A percentile compares a stretch with the other conserved stretches of the same genome.
These are phyloP conservation scores for Girardinus metallicus DNA, from an alignment of 2,797 vertebrate species.

Conservation along the genomic window DNA sequence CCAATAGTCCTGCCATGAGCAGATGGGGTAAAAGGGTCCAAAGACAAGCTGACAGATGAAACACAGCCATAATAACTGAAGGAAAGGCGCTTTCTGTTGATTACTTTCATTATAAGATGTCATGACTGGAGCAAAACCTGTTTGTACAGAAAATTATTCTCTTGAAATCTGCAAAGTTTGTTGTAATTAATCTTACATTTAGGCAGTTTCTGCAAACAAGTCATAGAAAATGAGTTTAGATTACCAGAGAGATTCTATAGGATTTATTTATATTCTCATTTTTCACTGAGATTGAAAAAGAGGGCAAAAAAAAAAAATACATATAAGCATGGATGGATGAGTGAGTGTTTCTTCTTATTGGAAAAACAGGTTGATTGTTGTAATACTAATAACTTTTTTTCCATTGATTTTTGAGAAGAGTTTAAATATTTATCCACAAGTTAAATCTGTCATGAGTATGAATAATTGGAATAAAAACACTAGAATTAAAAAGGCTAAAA, in stretches of 20 bases:
- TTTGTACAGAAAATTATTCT: background rate
- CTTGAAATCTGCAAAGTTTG: background rate
- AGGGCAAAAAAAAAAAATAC: background rate
- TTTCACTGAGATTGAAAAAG: background rate
- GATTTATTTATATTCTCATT: background rate
- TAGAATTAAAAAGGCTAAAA: background rate
- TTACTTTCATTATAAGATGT: background rate
- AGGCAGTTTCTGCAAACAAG: background rate
- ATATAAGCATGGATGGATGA: background rate
- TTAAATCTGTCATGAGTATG: background rate
- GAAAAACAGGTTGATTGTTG: background rate
- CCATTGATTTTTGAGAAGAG: background rate
- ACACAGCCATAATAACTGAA: background rate
- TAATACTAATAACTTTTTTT: background rate
- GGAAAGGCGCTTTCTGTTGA: background rate
- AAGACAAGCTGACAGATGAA: slow-evolving; percentile 3
- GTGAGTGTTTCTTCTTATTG: background rate
- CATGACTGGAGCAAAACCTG: background rate
- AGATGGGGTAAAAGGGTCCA: background rate
- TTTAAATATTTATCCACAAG: background rate
- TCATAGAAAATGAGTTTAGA: background rate
- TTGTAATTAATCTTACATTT: background rate
- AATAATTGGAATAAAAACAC: background rate
- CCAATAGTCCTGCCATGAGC: background rate
- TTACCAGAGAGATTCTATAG: background rate